Conservation (phyloP, 2,888 invertebrate genomes). For the Athalia circularis region DNA sequence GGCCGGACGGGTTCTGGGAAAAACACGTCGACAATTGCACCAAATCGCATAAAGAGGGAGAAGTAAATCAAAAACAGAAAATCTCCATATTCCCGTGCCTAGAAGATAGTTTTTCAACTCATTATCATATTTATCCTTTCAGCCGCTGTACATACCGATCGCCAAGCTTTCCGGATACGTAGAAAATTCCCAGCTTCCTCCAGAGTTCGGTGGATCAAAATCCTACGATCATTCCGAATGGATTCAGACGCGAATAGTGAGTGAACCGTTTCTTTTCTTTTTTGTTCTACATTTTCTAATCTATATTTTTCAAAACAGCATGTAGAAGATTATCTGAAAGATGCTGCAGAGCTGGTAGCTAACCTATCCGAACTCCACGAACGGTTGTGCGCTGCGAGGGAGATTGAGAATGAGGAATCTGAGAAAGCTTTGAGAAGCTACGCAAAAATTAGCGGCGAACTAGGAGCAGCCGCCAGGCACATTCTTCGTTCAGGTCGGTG, state of each 20-base stretch:
- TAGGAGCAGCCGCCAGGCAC: constrained; percentile 61
- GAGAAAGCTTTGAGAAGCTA: constrained; percentile 77
- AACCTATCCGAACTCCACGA: constrained; percentile 80
- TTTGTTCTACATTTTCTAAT: neutral
- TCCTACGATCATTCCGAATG: constrained; percentile 84
- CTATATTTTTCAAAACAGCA: constrained; percentile 73
- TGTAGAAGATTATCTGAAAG: constrained; percentile 81
- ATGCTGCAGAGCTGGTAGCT: constrained; percentile 77
- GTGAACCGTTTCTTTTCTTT: constrained; percentile 57
- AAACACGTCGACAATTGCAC: constrained; percentile 85
- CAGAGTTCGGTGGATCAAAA: constrained; percentile 83
- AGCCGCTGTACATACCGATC: constrained; percentile 84
- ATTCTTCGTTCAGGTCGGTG: constrained; percentile 65
- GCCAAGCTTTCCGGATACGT: constrained; percentile 82
- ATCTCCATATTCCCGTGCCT: neutral
- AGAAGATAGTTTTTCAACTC: too few species aligned
- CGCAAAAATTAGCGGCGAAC: constrained; percentile 75
- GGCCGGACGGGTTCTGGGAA: constrained; percentile 86
- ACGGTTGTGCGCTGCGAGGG: constrained; percentile 76
- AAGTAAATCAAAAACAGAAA: constrained; percentile 71
- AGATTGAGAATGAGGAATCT: constrained; percentile 78
- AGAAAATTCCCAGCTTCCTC: constrained; percentile 82
- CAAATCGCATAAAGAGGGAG: constrained; percentile 78
- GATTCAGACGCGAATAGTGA: constrained; percentile 86
- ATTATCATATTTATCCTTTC: constrained; percentile 62